These are phyloP conservation scores for Pangasius larnaudii DNA, from an alignment of 2,797 vertebrate genomes.

Conservation along the genomic window DNA sequence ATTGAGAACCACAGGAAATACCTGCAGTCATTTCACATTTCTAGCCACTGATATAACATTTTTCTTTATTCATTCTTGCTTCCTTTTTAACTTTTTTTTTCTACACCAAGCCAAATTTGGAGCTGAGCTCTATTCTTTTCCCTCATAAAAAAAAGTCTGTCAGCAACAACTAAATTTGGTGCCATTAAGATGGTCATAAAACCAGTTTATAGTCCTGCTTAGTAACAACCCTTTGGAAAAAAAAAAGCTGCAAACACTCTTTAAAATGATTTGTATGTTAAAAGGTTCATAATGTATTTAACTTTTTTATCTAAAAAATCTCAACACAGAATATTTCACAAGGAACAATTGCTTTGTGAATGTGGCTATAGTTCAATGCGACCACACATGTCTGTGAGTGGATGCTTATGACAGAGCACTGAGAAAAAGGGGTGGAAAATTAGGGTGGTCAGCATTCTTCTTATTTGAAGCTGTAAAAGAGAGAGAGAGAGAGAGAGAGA, in stretches of 20 bases:
- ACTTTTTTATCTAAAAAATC: background rate
- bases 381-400: slow-evolving; percentile 69
- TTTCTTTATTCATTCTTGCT: background rate
- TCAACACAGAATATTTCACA: slow-evolving; percentile 40
- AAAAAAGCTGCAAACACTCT: background rate
- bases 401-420: slow-evolving; percentile 76
- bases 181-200: slow-evolving; percentile 69
- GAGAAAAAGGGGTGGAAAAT: slow-evolving; percentile 86
- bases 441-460: slow-evolving; percentile 95
- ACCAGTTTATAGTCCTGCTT: slow-evolving; percentile 66
- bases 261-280: background rate
- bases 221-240: slow-evolving; percentile 55
- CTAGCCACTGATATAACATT: background rate
- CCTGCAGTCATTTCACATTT: background rate
- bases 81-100: background rate
- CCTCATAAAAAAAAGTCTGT: slow-evolving; percentile 66
- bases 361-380: slow-evolving; percentile 72
- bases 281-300: background rate
- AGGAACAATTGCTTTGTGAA: slow-evolving; percentile 67
- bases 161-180: slow-evolving; percentile 59
- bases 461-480: slow-evolving; percentile 94
- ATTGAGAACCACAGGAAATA: background rate
- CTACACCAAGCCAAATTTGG: slow-evolving; percentile 15
- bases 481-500: slow-evolving; percentile 54
- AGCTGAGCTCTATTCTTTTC: slow-evolving; percentile 69